phyloP scores from a whole-genome alignment of 2,888 invertebrate species.

The Erpobdella octoculata region DNA sequence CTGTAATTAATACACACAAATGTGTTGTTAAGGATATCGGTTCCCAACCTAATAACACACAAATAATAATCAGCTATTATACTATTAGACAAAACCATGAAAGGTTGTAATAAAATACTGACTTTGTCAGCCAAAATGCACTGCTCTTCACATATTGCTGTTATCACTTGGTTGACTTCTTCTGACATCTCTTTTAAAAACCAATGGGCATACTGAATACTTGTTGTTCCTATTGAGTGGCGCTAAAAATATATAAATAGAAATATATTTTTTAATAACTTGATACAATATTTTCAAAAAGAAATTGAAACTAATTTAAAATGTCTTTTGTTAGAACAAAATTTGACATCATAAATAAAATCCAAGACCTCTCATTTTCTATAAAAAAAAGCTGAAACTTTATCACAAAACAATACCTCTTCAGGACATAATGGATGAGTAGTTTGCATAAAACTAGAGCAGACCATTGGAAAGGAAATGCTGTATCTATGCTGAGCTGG shows the following conservation, averaged over 20 bases:
- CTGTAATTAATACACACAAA: no score
- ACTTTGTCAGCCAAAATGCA: slow-evolving; percentile 87
- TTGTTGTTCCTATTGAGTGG: slow-evolving; percentile 88
- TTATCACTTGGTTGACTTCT: slow-evolving; percentile 92
- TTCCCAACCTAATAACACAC: no score
- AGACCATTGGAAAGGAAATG: slow-evolving; percentile 91
- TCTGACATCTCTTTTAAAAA: slow-evolving; percentile 98
- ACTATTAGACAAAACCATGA: no score
- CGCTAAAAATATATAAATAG: slow-evolving; percentile 55
- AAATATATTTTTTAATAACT: neutral
- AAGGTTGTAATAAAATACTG: slow-evolving; percentile 17
- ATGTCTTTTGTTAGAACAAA: neutral
- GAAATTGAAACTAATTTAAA: neutral
- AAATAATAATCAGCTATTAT: no score
- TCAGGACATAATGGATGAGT: slow-evolving; percentile 39
- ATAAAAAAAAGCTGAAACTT: neutral
- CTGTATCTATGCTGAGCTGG: slow-evolving; percentile 90
- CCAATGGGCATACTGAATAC: slow-evolving; percentile 83
- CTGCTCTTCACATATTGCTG: slow-evolving; percentile 95
- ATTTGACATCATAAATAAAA: neutral
- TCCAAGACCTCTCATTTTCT: neutral
- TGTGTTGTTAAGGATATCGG: no score
- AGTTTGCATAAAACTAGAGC: slow-evolving; percentile 85
- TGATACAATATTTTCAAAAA: neutral
- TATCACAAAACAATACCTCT: slow-evolving; percentile 34